A percentile compares a stretch with the other conserved stretches of the same genome.
These are phyloP conservation scores for Pristionchus exspectatus DNA, from an alignment of 2,888 invertebrate species.

Conservation along the genomic window DNA sequence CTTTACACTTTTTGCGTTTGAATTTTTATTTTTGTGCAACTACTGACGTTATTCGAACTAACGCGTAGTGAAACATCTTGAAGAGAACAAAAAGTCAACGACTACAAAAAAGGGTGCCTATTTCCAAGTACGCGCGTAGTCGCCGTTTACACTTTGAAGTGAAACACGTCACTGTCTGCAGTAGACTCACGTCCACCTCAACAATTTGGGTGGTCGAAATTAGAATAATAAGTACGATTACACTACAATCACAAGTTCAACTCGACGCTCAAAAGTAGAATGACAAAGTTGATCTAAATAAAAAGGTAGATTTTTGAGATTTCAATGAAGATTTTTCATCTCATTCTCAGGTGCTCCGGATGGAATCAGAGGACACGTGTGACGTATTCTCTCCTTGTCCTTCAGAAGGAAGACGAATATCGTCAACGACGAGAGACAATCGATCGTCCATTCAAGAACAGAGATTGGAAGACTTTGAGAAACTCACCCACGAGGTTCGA, in stretches of 20 bases:
- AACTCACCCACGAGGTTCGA: slow-evolving; percentile 32
- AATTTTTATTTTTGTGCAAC: no score
- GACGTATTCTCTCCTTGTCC: slow-evolving; percentile 17
- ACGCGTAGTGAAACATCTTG: not conserved
- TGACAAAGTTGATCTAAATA: no score
- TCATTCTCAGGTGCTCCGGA: not conserved
- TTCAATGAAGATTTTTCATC: no score
- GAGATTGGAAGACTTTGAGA: slow-evolving; percentile 46
- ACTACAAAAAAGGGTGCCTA: not conserved
- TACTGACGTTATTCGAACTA: no score
- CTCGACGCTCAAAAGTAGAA: no score
- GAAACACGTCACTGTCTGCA: not conserved
- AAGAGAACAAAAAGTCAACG: not conserved
- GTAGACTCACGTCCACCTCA: not conserved
- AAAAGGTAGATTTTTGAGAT: no score
- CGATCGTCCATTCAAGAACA: slow-evolving; percentile 22
- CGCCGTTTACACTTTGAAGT: not conserved
- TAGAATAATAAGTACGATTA: not conserved
- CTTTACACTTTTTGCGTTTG: not conserved
- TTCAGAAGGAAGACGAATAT: not conserved
- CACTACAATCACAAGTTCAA: not conserved
- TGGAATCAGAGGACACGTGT: slow-evolving; percentile 31
- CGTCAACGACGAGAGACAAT: slow-evolving; percentile 1
- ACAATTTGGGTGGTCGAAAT: not conserved
- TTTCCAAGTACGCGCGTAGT: not conserved